phyloP scores from a whole-genome alignment of 2,888 invertebrate genomes.

The Taphrorychus bicolor region DNA sequence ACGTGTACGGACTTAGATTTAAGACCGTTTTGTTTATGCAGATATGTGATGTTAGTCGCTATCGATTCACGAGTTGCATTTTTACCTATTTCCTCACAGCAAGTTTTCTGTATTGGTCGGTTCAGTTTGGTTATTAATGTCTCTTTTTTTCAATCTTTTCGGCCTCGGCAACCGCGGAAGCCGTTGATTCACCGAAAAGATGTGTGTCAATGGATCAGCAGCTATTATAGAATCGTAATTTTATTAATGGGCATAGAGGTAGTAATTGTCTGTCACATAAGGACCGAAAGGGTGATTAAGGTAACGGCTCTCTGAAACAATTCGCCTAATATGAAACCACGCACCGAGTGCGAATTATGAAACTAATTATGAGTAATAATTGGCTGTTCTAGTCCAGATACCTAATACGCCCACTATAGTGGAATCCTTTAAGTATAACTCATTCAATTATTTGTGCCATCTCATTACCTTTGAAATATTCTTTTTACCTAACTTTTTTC shows the following conservation, averaged over 20 bases:
- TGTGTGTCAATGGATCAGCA: not conserved
- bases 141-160: too few species aligned
- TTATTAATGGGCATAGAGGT: not conserved
- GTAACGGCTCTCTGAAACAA: not conserved
- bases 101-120: not conserved
- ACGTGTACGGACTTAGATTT: constrained; percentile 48
- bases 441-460: too few species aligned
- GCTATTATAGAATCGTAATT: not conserved
- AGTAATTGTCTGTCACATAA: not conserved
- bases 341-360: not conserved
- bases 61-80: not conserved
- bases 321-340: not conserved
- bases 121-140: not conserved
- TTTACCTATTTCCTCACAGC: too few species aligned
- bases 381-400: constrained; percentile 1
- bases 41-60: not conserved
- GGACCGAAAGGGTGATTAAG: not conserved
- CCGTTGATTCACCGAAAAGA: too few species aligned
- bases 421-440: too few species aligned
- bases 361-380: not conserved
- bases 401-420: not conserved
- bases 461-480: too few species aligned
- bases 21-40: constrained; percentile 16
- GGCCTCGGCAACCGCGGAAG: too few species aligned
- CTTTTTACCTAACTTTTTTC: too few species aligned